Conservation (phyloP, 2,797 vertebrate species). For the Staurois parvus region DNA sequence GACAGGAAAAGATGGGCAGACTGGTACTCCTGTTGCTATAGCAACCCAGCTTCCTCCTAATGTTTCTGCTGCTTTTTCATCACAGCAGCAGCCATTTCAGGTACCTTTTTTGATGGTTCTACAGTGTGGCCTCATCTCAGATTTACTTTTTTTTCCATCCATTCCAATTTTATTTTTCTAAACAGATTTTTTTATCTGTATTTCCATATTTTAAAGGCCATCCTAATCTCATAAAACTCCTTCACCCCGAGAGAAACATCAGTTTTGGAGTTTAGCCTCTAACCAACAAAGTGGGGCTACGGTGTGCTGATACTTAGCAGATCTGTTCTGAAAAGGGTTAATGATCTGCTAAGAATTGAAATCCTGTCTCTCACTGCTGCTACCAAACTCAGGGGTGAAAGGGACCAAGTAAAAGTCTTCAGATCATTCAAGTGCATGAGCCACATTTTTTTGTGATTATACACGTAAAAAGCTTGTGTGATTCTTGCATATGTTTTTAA, state of each 20-base stretch:
- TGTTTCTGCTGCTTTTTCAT: slow-evolving; percentile 95
- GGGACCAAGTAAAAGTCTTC: slow-evolving; percentile 40
- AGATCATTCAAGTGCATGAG: slow-evolving; percentile 60
- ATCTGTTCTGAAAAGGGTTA: not conserved
- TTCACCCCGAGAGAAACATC: slow-evolving; percentile 54
- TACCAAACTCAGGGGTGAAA: slow-evolving; percentile 62
- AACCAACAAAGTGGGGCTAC: not conserved
- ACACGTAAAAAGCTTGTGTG: slow-evolving; percentile 41
- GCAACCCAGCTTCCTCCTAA: slow-evolving; percentile 96
- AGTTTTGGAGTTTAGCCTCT: not conserved
- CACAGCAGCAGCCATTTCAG: slow-evolving; percentile 90
- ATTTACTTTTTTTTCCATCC: slow-evolving; percentile 67
- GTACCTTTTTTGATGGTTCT: slow-evolving; percentile 83
- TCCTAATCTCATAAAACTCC: slow-evolving; percentile 54
- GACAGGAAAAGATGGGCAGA: slow-evolving; percentile 96
- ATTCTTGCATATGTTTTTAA: slow-evolving; percentile 50
- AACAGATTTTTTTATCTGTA: slow-evolving; percentile 51
- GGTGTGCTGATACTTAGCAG: not conserved
- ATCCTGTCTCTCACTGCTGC: slow-evolving; percentile 1
- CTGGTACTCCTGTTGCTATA: slow-evolving; percentile 96
- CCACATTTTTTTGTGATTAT: slow-evolving; percentile 32
- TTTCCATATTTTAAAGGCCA: slow-evolving; percentile 58
- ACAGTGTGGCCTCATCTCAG: slow-evolving; percentile 79
- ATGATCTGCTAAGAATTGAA: not conserved
- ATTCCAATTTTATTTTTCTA: slow-evolving; percentile 66